Base-by-base conservation (phyloP, 2,888 invertebrate genomes). In the Drosophila peninsularis region DNA sequence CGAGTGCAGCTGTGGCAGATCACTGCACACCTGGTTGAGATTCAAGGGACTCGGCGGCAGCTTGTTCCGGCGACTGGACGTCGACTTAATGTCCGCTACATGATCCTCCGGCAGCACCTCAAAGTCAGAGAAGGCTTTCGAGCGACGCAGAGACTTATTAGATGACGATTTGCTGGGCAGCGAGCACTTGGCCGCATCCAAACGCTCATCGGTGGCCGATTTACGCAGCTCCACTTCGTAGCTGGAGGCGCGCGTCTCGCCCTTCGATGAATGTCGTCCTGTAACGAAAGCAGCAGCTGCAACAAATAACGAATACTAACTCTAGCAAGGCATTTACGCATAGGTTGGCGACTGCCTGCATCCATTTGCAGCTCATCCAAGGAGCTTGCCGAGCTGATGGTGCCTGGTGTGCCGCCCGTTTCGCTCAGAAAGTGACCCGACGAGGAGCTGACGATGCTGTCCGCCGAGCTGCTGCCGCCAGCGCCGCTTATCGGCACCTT, bases 321-420 rank as follows among this genome's bases (percentile, higher is more conserved):
- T 34, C 6, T 7, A 1, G 13, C 11, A 47, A 30, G 10, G 9
- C 42, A 71, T 58, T 81, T 89, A 88, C 88, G 88, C 71, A 72
- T 72, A 11, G 71, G 57, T 61, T 76, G 77, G 6, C 80, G 80
- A 53, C 57, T 64, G 55, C 60, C 66, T 27, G 85, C 82, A 56
- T 92, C 91, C 68, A 52, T 19, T 14, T 72, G 56, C 3, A 92
- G 92, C 81, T 96, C 96, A 83, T 96, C 96, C 77, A 94, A 94
- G 0, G 96, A 96, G 44, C 96, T 96, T 39, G 95, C 95, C 0
- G 96, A 95, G 10, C 96, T 95, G 5, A 96, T 92, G 1, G 95
- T 95, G 53, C 94, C 93, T 0, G 95, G 95, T 34, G 95, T 95
- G 93, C 94, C 37, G 93, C 94, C 37, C 93, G 94, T 42, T 93